Evolutionary conservation across 1,140 invertebrate genomes (phyloP).

Genomic region (Drosophila seguyi): DNA sequence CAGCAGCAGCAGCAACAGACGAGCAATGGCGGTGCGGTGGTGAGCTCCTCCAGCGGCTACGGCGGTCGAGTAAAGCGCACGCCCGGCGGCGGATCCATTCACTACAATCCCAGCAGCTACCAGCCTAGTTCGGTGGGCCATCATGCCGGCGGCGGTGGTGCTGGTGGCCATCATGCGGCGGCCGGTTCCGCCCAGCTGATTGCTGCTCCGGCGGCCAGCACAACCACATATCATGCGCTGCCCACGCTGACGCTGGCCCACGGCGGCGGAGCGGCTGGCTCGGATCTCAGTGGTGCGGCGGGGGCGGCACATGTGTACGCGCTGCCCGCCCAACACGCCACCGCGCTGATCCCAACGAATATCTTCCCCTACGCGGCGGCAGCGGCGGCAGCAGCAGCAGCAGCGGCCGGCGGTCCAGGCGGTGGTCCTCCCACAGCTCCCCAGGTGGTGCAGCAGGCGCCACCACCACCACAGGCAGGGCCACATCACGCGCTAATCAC

Average conservation of each 20-base stretch:
- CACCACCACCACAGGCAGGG: constrained; percentile 47
- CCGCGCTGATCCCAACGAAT: constrained; percentile 80
- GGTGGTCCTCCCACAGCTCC: constrained; percentile 48
- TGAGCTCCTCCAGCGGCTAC: constrained; percentile 26
- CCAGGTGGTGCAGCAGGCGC: constrained; percentile 45
- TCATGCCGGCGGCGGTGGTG: constrained; percentile 7
- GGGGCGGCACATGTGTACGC: constrained; percentile 76
- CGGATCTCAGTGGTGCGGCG: constrained; percentile 72
- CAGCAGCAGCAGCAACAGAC: constrained; percentile 21
- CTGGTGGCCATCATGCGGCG: constrained; percentile 59
- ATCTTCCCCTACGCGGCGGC: constrained; percentile 79
- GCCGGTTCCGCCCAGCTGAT: constrained; percentile 62
- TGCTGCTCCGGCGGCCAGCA: constrained; percentile 52
- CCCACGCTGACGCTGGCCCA: constrained; percentile 80
- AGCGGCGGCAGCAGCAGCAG: constrained; percentile 45
- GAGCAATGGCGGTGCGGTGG: constrained; percentile 35
- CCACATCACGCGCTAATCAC: constrained; percentile 76
- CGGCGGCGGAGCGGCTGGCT: constrained; percentile 58
- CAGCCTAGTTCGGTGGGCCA: constrained; percentile 49
- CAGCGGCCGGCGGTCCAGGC: constrained; percentile 38
- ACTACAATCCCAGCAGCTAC: constrained; percentile 71
- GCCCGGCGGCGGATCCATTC: constrained; percentile 70
- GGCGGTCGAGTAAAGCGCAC: constrained; percentile 74
- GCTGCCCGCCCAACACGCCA: constrained; percentile 77
- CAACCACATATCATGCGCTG: constrained; percentile 83